Evolutionary conservation across 2,797 vertebrate genomes (phyloP), one percentile per base, ranked within the genome.

Genomic region (Picus viridis): DNA sequence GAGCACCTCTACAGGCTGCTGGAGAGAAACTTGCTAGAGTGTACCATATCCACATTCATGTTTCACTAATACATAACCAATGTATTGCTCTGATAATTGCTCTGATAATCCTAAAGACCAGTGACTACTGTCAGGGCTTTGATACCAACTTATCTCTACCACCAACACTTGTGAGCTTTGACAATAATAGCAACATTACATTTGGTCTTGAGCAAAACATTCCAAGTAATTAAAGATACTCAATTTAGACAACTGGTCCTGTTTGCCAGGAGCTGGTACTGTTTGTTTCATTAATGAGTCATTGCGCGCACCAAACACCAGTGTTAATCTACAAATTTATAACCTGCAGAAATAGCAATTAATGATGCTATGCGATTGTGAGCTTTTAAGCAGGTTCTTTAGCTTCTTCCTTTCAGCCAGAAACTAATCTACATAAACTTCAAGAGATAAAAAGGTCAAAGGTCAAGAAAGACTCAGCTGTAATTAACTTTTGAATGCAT

Each of bases 41-140:
- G n/a, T 68, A 45, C 32, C n/a, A 68, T 17, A 20, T 43, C 32
- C n/a, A 68, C 18, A 20, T 47, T 77, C n/a, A 43, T 54, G 26
- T 89, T 94, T 95, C 81, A 79, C 83, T 95, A 95, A 94, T 57
- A 67, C 11, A 16, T 23, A 88, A 88, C 67, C 39, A 45, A 23
- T 9, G 26, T 20, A 34, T 34, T 34, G 34, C 34, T 34, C 34
- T 56, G 23, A 74, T 80, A 95, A 86, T 85, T 86, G 18, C 86
- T 75, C 62, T 1, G 8, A 93, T 94, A 85, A 89, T 92, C 91
- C 90, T 76, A 64, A 83, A 96, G 93, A 95, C 17, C 47, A 93
- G 94, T 54, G 56, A 53, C 79, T 85, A 27, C 30, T 39, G 58
- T 86, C 80, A 92, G 63, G 65, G 61, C 78, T 93, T 90, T 94